Conservation (phyloP, 1,140 invertebrate species). For the Anoplolepis gracilipes region DNA sequence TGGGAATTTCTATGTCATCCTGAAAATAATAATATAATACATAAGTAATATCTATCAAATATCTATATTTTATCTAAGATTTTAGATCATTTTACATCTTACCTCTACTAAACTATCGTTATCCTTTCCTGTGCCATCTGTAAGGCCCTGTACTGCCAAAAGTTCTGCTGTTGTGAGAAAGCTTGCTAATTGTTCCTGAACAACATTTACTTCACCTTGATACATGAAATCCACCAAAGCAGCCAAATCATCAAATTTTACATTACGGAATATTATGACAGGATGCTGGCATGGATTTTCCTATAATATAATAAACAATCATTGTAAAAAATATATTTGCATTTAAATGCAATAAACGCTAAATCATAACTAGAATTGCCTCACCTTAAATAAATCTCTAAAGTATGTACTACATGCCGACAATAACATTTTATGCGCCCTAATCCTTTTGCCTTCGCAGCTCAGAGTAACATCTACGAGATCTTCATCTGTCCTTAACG, state of each 20-base stretch:
- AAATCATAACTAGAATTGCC: background rate
- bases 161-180: conserved; percentile 89
- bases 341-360: background rate
- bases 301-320: conserved; percentile 77
- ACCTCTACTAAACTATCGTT: conserved; percentile 83
- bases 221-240: conserved; percentile 95
- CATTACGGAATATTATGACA: conserved; percentile 94
- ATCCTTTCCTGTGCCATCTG: conserved; percentile 85
- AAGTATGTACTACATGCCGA: conserved; percentile 94
- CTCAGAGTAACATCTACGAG: conserved; percentile 95
- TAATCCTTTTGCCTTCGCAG: conserved; percentile 93
- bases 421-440: conserved; percentile 94
- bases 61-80: background rate
- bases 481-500: conserved; percentile 91
- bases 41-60: background rate
- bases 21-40: conserved; percentile 57
- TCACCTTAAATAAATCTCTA: conserved; percentile 91
- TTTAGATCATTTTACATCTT: conserved; percentile 32
- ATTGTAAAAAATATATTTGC: background rate
- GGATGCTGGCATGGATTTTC: conserved; percentile 95
- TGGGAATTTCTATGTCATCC: conserved; percentile 84
- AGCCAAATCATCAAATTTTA: conserved; percentile 92
- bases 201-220: conserved; percentile 89
- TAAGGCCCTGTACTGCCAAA: conserved; percentile 89
- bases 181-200: conserved; percentile 88